Evolutionary conservation across 1,140 invertebrate species (phyloP).

Genomic region (Aethina tumida): DNA sequence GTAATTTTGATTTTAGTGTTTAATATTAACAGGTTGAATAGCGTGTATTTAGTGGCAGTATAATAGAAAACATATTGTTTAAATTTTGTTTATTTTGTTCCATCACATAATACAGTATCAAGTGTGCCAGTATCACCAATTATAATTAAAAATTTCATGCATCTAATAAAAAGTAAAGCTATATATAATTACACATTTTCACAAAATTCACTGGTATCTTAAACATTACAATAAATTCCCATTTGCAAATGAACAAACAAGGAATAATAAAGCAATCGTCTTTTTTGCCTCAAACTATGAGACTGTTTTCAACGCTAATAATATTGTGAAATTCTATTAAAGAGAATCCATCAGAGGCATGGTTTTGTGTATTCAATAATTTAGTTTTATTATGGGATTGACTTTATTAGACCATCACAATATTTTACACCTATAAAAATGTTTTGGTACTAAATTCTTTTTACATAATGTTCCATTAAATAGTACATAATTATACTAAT

Average conservation of each 20-base stretch:
- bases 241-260: constrained; percentile 13
- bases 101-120: constrained; percentile 22
- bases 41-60: too few relatives aligned
- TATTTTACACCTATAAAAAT: constrained; percentile 6
- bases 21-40: too few relatives aligned
- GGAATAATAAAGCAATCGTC: constrained; percentile 9
- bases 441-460: constrained; percentile 7
- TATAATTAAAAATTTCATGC: constrained; percentile 18
- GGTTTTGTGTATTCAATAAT: neutral
- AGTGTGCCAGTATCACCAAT: constrained; percentile 23
- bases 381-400: neutral
- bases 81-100: too few relatives aligned
- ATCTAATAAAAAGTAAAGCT: constrained; percentile 27
- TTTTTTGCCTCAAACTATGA: constrained; percentile 3
- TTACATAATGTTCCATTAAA: constrained; percentile 9
- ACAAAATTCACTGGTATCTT: constrained; percentile 16
- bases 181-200: constrained; percentile 18
- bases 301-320: constrained; percentile 7
- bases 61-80: too few relatives aligned
- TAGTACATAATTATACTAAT: constrained; percentile 7
- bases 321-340: constrained; percentile 2
- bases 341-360: neutral
- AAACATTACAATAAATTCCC: constrained; percentile 12
- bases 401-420: neutral
- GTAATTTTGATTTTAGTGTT: too few relatives aligned